Conservation (phyloP, 2,888 invertebrate species). For the Petrophora chlorosata region DNA sequence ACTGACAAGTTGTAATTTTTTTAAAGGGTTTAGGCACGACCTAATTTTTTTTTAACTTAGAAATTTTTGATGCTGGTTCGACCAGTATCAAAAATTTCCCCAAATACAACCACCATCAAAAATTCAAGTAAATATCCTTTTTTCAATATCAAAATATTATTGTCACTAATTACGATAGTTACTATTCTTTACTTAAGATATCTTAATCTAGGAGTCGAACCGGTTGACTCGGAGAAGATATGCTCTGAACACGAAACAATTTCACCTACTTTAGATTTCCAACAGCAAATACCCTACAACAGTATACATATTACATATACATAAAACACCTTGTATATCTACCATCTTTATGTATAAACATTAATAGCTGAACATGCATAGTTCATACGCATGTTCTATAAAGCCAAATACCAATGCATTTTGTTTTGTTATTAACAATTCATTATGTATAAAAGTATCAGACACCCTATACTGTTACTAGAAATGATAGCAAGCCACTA, state of each 20-base stretch:
- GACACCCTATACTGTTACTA: constrained; percentile 39
- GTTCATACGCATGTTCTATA: constrained; percentile 75
- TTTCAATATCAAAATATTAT: constrained; percentile 66
- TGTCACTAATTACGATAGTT: constrained; percentile 54
- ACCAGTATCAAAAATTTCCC: background rate
- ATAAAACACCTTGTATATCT: constrained; percentile 58
- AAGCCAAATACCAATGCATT: constrained; percentile 85
- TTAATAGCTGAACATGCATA: constrained; percentile 78
- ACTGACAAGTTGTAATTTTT: no score
- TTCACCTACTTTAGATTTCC: constrained; percentile 59
- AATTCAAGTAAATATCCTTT: constrained; percentile 18
- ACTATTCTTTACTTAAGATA: constrained; percentile 49
- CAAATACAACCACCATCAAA: constrained; percentile 6
- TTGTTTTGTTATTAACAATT: constrained; percentile 72
- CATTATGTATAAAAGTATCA: constrained; percentile 50
- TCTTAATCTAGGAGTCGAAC: constrained; percentile 41
- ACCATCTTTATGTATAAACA: constrained; percentile 66
- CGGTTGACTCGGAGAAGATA: constrained; percentile 55
- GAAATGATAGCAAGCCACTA: constrained; percentile 34
- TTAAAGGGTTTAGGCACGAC: no score
- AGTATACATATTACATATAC: constrained; percentile 57
- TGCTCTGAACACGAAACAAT: constrained; percentile 74
- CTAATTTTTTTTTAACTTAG: no score
- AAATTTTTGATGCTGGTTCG: no score
- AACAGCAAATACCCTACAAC: constrained; percentile 69